Percentiles rank a stretch among this genome's conserved stretches.
phyloP scores from a whole-genome alignment of 1,140 invertebrate species.

The Drosophila eugracilis region DNA sequence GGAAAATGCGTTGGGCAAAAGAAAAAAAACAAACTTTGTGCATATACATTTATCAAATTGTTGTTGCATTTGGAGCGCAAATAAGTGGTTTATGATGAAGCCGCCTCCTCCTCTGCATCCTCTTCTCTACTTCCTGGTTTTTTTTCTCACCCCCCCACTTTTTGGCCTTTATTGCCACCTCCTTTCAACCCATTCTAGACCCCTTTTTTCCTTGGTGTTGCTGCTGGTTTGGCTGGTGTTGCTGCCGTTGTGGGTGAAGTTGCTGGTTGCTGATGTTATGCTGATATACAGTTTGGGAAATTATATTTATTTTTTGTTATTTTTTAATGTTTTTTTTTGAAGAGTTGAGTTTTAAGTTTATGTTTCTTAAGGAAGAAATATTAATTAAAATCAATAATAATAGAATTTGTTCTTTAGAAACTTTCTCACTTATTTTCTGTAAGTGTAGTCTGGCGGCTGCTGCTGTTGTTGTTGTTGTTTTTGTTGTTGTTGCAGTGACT shows the following conservation, averaged over 20 bases:
- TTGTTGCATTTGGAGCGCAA: constrained; percentile 81
- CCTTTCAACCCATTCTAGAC: background rate
- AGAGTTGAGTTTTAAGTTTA: too few relatives aligned
- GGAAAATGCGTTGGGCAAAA: constrained; percentile 30
- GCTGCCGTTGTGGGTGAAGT: background rate
- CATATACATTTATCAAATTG: constrained; percentile 75
- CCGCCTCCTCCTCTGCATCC: constrained; percentile 14
- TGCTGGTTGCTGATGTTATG: constrained; percentile 2
- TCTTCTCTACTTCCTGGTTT: background rate
- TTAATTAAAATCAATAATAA: too few relatives aligned
- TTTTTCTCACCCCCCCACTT: too few relatives aligned
- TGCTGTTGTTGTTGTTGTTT: background rate
- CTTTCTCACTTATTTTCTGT: background rate
- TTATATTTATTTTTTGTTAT: too few relatives aligned
- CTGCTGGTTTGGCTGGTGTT: constrained; percentile 9
- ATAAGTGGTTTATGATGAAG: constrained; percentile 83
- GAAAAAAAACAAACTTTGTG: constrained; percentile 30
- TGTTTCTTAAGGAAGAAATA: too few relatives aligned
- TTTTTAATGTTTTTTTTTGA: too few relatives aligned
- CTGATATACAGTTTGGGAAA: too few relatives aligned
- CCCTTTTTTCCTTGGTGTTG: background rate
- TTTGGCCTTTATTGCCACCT: background rate
- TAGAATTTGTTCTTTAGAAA: too few relatives aligned
- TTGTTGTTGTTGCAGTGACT: constrained; percentile 4
- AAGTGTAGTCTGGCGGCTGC: background rate